Evolutionary conservation across 2,113 vertebrate genomes (phyloP).

Genomic region (Onychostoma macrolepis): DNA sequence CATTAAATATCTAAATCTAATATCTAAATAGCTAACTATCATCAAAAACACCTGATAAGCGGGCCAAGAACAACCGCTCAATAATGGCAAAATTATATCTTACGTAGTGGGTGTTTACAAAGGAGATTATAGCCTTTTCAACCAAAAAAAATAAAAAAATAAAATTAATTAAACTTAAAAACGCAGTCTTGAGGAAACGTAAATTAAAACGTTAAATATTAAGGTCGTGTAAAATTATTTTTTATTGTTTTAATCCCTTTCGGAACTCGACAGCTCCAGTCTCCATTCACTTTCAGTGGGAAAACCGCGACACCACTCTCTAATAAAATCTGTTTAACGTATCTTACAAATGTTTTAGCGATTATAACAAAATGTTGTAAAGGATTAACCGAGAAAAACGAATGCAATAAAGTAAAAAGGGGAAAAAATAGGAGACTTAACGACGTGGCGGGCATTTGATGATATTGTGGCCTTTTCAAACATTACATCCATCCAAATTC

Average conservation of each 20-base stretch:
- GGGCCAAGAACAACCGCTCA: background rate
- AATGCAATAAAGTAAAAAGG: background rate
- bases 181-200: too few species aligned
- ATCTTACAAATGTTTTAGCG: background rate
- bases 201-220: background rate
- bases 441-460: background rate
- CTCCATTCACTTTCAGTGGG: background rate
- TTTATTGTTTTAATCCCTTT: background rate
- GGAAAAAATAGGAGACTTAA: background rate
- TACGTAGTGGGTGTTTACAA: background rate
- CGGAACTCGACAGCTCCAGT: background rate
- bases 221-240: background rate
- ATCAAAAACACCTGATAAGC: too few species aligned
- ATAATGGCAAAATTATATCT: background rate
- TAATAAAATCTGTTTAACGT: background rate
- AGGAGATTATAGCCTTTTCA: too few species aligned
- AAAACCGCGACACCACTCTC: background rate
- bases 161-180: too few species aligned
- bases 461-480: background rate
- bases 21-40: too few species aligned
- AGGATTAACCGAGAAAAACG: too few species aligned
- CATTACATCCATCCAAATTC: background rate
- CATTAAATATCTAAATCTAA: too few species aligned
- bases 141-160: too few species aligned
- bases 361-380: background rate